Percentiles rank a stretch among this genome's conserved stretches.
These are phyloP conservation scores for Paragorgia papillata DNA, from an alignment of 92 coral and sea anemone genomes.

Conservation along the genomic window DNA sequence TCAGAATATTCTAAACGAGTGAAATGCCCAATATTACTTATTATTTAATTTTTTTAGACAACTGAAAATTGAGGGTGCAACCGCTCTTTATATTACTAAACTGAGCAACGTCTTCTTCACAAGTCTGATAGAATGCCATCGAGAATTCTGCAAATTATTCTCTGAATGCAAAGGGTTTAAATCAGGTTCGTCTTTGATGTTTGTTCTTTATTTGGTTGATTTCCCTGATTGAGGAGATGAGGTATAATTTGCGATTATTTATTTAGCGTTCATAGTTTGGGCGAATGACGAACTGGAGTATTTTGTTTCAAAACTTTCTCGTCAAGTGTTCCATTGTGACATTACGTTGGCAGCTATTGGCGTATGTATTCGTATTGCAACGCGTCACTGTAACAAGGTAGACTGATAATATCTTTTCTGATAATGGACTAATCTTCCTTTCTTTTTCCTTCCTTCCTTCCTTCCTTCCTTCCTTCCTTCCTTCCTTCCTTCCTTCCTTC, in stretches of 20 bases:
- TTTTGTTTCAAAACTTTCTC: constrained; percentile 87
- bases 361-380: constrained; percentile 88
- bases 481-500: too few relatives aligned
- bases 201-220: too few relatives aligned
- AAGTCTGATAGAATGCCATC: constrained; percentile 89
- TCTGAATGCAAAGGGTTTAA: constrained; percentile 84
- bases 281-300: constrained; percentile 89
- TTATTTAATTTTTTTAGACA: constrained; percentile 72
- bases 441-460: not conserved
- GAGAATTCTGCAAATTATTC: constrained; percentile 84
- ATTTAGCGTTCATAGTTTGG: constrained; percentile 94
- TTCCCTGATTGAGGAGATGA: too few relatives aligned
- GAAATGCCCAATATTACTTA: too few relatives aligned
- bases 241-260: not conserved
- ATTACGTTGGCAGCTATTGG: constrained; percentile 88
- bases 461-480: too few relatives aligned
- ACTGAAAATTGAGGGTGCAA: constrained; percentile 95
- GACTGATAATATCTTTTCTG: not conserved
- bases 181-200: constrained; percentile 77
- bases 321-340: constrained; percentile 91
- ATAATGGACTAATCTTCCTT: not conserved
- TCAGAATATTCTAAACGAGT: too few relatives aligned
- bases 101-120: constrained; percentile 90
- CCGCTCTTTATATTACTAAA: constrained; percentile 89
- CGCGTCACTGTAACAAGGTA: constrained; percentile 93